Base-by-base conservation (phyloP, 2,888 invertebrate genomes). In the Caenorhabditis panamensis region DNA sequence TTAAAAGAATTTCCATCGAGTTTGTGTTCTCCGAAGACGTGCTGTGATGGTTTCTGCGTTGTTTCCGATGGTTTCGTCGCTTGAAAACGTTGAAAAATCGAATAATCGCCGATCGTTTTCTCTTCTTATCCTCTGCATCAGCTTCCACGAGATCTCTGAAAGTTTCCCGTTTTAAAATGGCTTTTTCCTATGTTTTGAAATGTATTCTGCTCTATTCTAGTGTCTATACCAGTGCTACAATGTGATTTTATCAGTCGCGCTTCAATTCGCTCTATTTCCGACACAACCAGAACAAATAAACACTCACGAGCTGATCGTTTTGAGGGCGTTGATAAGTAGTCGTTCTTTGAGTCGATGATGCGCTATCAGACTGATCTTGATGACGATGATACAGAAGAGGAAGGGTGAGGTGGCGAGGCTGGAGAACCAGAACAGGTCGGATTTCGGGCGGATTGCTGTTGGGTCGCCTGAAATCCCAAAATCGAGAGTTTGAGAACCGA, bases 321-420 rank as follows among this genome's bases (percentile, higher is more conserved):
- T 69, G 41, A 69, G 47, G 11, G 69, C 59, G 11, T 69, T 61
- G 8, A 69, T 28, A 36, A 69, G 53, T 2, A 61, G 53, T 18
- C 59, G 59, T 20, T 69, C 69, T 53, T 49, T 58, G 26, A 61
- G 41, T 53, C 49, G 28, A 31, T 69, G 69, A 61, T 69, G 61
- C n/a, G 41, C 61, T 0, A 69, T 5, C 44, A 69, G 36, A 26
- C 36, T 58, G n/a, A 37, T 37, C 61, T 69, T 69, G 3, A 37
- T 24, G 41, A 53, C 22, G 3, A 69, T 61, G 18, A 69, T 16
- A 47, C 61, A 36, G 26, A 69, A 51, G 26, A 69, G 31, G 37
- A 61, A 61, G n/a, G 37, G 51, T 6, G 61, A 53, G 9, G 61
- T 22, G 1, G 26, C 4, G 11, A 61, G 61, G 37, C 69, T 69